Conservation (phyloP, 2,113 vertebrate species). For the Tetraodon nigroviridis region DNA sequence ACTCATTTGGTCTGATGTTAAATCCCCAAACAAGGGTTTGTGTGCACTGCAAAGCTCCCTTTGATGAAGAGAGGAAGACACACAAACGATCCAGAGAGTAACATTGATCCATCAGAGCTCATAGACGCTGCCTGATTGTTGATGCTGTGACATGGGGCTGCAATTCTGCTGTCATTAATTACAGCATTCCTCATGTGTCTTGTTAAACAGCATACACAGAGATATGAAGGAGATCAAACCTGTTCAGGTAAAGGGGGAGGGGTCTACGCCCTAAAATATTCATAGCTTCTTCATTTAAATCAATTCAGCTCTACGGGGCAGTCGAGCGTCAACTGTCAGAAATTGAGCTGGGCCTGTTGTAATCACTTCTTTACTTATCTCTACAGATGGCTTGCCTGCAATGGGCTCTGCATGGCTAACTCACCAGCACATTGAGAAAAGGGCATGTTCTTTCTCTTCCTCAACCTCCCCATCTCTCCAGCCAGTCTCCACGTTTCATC, state of each 20-base stretch:
- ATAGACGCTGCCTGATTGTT: conserved; percentile 59
- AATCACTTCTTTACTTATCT: conserved; percentile 73
- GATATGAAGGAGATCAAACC: conserved; percentile 40
- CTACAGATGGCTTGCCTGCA: conserved; percentile 68
- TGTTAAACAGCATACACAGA: conserved; percentile 4
- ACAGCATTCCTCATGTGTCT: conserved; percentile 38
- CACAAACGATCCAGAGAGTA: conserved; percentile 53
- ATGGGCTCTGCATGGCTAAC: conserved; percentile 66
- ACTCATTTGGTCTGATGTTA: conserved; percentile 48
- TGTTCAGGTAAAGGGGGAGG: conserved; percentile 57
- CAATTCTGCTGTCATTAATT: conserved; percentile 71
- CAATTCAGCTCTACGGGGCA: conserved; percentile 63
- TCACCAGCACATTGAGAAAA: conserved; percentile 39
- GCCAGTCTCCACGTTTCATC: conserved; percentile 59
- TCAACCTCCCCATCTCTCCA: conserved; percentile 28
- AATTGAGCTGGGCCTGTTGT: conserved; percentile 68
- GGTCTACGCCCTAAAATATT: conserved; percentile 70
- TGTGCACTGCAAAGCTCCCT: conserved; percentile 62
- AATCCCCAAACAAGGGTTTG: conserved; percentile 62
- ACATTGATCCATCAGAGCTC: conserved; percentile 63
- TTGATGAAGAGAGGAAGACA: conserved; percentile 61
- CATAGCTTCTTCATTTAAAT: conserved; percentile 78
- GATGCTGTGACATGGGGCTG: conserved; percentile 50
- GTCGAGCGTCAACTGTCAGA: conserved; percentile 69
- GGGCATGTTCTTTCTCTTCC: neutral